A percentile compares a stretch with the other conserved stretches of the same genome.
Conservation (phyloP, 2,888 invertebrate genomes). For the Eupithecia insigniata region DNA sequence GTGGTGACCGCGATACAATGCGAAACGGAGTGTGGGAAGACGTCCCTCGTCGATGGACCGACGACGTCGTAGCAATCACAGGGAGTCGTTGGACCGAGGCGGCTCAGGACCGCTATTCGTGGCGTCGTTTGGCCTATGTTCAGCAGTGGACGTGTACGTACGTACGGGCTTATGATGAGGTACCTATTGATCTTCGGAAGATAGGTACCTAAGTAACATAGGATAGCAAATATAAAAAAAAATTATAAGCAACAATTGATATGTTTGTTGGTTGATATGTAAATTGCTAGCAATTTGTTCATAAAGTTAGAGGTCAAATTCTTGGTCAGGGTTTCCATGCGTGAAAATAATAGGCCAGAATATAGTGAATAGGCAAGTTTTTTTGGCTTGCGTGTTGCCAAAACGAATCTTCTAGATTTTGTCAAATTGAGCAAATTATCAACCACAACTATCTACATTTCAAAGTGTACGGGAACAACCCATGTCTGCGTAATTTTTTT, state of each 20-base stretch:
- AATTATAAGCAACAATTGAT: neutral
- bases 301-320: neutral
- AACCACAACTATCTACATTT: neutral
- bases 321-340: neutral
- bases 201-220: neutral
- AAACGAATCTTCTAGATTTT: neutral
- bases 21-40: too few species aligned
- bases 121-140: too few species aligned
- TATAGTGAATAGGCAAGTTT: neutral
- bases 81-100: too few species aligned
- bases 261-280: neutral
- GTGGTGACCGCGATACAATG: too few species aligned
- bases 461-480: neutral
- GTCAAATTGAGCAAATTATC: neutral
- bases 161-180: too few species aligned
- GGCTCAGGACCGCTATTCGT: too few species aligned
- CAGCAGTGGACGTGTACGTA: too few species aligned
- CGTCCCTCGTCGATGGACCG: too few species aligned
- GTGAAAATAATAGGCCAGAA: neutral
- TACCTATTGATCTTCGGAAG: too few species aligned
- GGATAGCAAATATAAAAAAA: too few species aligned
- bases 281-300: neutral
- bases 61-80: too few species aligned
- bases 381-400: neutral
- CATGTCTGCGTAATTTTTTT: neutral